These are phyloP conservation scores for Oophaga pumilio DNA, from an alignment of 2,113 vertebrate genomes.

Conservation along the genomic window DNA sequence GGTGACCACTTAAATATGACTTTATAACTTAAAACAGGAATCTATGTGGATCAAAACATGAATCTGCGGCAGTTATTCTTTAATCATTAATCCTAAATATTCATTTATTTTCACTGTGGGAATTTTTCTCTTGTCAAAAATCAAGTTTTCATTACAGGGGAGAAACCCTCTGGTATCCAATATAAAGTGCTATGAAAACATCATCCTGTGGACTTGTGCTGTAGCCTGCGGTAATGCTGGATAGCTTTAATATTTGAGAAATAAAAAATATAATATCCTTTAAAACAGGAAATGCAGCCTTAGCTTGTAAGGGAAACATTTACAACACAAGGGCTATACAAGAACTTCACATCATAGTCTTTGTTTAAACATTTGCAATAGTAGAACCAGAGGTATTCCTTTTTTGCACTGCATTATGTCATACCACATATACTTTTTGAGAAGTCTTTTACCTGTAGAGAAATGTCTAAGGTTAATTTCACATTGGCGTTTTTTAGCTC, in stretches of 20 bases:
- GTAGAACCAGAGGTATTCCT: background rate
- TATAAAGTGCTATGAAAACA: conserved; percentile 22
- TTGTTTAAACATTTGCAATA: background rate
- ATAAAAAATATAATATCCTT: conserved; percentile 20
- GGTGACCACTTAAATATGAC: background rate
- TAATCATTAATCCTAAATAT: background rate
- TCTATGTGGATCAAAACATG: background rate
- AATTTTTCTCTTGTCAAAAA: background rate
- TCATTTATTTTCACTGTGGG: background rate
- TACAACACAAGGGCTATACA: background rate
- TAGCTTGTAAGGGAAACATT: background rate
- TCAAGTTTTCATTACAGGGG: background rate
- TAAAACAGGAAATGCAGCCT: background rate
- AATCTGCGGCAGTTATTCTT: background rate
- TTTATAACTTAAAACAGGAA: background rate
- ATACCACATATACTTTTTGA: background rate
- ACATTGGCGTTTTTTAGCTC: no score
- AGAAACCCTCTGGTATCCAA: conserved; percentile 19
- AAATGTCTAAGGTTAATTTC: no score
- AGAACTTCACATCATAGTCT: background rate
- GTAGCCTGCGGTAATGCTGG: background rate
- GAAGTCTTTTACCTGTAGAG: background rate
- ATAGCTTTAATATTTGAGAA: conserved; percentile 27
- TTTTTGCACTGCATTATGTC: background rate
- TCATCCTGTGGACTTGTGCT: background rate